phyloP scores from a whole-genome alignment of 1,140 invertebrate species.

The Eubasilissa regina region DNA sequence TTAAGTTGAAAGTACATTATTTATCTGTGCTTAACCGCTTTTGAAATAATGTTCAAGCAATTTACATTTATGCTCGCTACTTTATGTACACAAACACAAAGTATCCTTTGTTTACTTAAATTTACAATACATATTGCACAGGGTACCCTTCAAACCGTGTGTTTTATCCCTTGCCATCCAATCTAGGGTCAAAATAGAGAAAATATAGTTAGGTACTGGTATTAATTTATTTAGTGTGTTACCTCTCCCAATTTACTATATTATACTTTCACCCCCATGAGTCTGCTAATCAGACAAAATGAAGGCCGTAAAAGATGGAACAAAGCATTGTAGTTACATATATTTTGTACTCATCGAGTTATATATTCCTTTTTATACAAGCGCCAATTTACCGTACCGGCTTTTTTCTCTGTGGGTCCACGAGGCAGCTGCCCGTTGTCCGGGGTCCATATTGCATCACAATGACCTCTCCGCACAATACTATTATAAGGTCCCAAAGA shows the following conservation, averaged over 20 bases:
- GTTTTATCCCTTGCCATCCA: neutral
- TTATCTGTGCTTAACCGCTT: neutral
- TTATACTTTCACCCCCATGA: too few relatives aligned
- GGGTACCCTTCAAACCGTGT: neutral
- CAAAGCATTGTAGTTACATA: neutral
- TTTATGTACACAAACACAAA: neutral
- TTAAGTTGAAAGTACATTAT: too few relatives aligned
- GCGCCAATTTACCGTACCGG: slow-evolving; percentile 15
- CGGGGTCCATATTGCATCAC: slow-evolving; percentile 35
- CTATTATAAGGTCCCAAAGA: slow-evolving; percentile 32
- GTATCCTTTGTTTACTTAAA: slow-evolving; percentile 23
- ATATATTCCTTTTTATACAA: neutral
- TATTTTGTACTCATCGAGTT: neutral
- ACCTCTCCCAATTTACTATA: too few relatives aligned
- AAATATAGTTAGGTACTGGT: slow-evolving; percentile 6
- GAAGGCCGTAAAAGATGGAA: neutral
- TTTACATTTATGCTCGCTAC: slow-evolving; percentile 4
- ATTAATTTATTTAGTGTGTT: slow-evolving; percentile 3
- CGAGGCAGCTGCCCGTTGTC: slow-evolving; percentile 20
- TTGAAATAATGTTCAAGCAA: neutral
- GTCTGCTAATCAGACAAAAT: too few relatives aligned
- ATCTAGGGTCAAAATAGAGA: slow-evolving; percentile 20
- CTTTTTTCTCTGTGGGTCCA: neutral
- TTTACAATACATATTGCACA: slow-evolving; percentile 2
- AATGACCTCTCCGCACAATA: slow-evolving; percentile 41